Evolutionary conservation across 2,888 invertebrate species (phyloP).

Genomic region (Ganaspis brasiliensis): DNA sequence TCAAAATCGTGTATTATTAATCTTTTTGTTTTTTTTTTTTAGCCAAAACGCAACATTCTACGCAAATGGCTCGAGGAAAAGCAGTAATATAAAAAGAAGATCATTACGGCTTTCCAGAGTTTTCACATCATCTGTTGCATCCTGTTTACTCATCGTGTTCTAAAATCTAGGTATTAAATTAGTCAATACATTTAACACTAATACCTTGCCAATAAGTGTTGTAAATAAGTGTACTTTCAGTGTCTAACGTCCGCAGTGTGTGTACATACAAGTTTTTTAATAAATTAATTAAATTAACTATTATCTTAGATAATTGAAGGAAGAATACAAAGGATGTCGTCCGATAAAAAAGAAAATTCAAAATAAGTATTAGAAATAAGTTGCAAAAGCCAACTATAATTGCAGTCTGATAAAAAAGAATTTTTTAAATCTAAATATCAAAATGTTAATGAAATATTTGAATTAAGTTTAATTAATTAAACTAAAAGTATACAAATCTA

Average conservation of each 20-base stretch:
- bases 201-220: constrained; percentile 77
- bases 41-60: constrained; percentile 75
- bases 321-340: constrained; percentile 8
- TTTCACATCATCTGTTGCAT: constrained; percentile 53
- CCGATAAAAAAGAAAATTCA: neutral
- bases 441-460: neutral
- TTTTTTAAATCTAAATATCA: neutral
- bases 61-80: constrained; percentile 74
- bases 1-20: neutral
- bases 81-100: constrained; percentile 57
- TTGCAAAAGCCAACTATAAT: constrained; percentile 6
- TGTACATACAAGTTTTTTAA: constrained; percentile 72
- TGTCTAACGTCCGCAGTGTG: constrained; percentile 78
- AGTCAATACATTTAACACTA: constrained; percentile 56
- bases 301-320: constrained; percentile 1
- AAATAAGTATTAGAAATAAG: neutral
- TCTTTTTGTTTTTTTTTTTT: constrained; percentile 61
- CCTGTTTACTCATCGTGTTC: constrained; percentile 51
- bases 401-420: constrained; percentile 13
- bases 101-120: constrained; percentile 52
- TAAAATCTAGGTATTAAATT: constrained; percentile 57
- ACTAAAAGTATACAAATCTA: no score
- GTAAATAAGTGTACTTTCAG: constrained; percentile 81
- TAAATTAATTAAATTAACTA: constrained; percentile 16
- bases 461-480: no score